Evolutionary conservation across 1,140 invertebrate genomes (phyloP).

Genomic region (Berghia stephanieae): DNA sequence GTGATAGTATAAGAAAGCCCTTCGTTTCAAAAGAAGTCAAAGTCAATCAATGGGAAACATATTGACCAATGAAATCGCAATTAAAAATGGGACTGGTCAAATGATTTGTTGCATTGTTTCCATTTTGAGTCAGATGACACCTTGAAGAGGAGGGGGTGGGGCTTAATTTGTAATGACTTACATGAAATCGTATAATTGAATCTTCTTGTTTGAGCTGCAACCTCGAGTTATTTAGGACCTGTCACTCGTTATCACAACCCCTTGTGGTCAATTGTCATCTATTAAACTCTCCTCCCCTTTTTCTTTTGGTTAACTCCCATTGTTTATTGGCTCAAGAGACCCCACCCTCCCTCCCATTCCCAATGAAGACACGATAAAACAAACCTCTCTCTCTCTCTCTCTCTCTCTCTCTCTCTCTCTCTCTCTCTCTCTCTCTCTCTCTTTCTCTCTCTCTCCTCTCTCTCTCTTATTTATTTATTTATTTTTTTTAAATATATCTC

Average conservation of each 20-base stretch:
- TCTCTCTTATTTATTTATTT: background rate
- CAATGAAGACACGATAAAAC: too few relatives aligned
- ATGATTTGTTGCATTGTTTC: too few relatives aligned
- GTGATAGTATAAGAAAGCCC: too few relatives aligned
- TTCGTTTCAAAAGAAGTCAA: too few relatives aligned
- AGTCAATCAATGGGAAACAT: too few relatives aligned
- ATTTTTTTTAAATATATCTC: background rate
- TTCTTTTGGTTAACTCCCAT: background rate
- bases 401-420: conserved; percentile 5
- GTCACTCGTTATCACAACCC: background rate
- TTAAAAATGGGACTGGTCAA: too few relatives aligned
- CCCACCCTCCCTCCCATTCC: background rate
- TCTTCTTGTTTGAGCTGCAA: too few relatives aligned
- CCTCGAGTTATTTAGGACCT: background rate
- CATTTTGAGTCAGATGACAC: too few relatives aligned
- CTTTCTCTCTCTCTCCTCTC: background rate
- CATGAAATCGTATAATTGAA: too few relatives aligned
- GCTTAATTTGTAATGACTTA: too few relatives aligned
- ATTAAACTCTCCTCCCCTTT: background rate
- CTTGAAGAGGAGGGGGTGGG: too few relatives aligned
- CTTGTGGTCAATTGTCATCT: background rate
- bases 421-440: background rate
- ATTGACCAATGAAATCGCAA: too few relatives aligned
- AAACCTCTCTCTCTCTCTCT: background rate
- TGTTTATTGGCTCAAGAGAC: background rate